Evolutionary conservation across 1,140 invertebrate genomes (phyloP).

Genomic region (Pentalonia nigronervosa): DNA sequence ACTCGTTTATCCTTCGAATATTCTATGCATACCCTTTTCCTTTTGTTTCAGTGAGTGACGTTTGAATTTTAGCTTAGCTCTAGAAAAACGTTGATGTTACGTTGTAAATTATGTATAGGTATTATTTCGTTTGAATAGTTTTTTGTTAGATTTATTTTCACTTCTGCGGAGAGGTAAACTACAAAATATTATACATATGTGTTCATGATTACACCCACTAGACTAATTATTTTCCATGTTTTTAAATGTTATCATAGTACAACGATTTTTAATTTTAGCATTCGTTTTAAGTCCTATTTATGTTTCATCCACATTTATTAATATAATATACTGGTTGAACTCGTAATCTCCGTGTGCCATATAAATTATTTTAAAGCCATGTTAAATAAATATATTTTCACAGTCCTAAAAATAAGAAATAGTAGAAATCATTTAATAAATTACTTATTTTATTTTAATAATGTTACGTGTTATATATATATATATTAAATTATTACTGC

Average conservation of each 20-base stretch:
- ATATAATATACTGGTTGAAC: background rate
- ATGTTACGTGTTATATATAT: background rate
- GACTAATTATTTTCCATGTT: background rate
- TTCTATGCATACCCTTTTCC: background rate
- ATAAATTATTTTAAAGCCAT: background rate
- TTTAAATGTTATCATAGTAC: background rate
- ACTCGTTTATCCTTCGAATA: slow-evolving; percentile 5
- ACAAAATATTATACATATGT: background rate
- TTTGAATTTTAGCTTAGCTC: slow-evolving; percentile 1
- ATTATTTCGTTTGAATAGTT: slow-evolving; percentile 7
- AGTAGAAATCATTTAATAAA: no score
- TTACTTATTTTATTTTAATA: background rate
- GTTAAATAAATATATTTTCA: no score
- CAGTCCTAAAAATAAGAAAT: background rate
- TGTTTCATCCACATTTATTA: background rate
- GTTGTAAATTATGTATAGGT: slow-evolving; percentile 25
- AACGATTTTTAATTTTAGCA: background rate
- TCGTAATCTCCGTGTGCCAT: background rate
- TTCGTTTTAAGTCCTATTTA: background rate
- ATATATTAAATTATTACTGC: no score
- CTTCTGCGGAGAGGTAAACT: background rate
- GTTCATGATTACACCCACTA: background rate
- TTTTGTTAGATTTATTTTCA: slow-evolving; percentile 2
- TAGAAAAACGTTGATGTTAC: background rate
- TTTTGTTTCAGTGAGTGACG: slow-evolving; percentile 10